Conservation (phyloP, 2,888 invertebrate species). For the Oscheius onirici region DNA sequence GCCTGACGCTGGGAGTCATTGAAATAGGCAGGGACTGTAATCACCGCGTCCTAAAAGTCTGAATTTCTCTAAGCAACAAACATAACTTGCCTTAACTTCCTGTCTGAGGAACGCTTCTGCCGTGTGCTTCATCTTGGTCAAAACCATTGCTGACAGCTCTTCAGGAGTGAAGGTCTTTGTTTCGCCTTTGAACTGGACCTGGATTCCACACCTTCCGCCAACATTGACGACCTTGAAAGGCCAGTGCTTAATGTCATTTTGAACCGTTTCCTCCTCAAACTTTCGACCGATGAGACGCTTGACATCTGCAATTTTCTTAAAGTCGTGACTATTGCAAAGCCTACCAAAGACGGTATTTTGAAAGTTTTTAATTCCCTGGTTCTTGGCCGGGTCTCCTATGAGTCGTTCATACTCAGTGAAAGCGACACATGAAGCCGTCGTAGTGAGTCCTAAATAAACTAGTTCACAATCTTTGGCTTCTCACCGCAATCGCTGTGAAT, state of each 20-base stretch:
- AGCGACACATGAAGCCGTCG: constrained; percentile 78
- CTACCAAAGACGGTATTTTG: constrained; percentile 50
- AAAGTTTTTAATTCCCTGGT: constrained; percentile 75
- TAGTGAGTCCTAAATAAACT: constrained; percentile 63
- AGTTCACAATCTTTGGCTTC: too few relatives aligned
- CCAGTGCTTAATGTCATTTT: too few relatives aligned
- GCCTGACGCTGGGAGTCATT: constrained; percentile 77
- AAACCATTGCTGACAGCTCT: too few relatives aligned
- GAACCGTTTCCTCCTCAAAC: constrained; percentile 73
- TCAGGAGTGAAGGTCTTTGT: too few relatives aligned
- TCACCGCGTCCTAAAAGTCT: constrained; percentile 80
- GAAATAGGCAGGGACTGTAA: constrained; percentile 87
- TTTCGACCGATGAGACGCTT: constrained; percentile 74
- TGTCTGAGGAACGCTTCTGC: too few relatives aligned
- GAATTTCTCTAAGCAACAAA: neutral
- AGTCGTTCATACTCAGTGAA: constrained; percentile 75
- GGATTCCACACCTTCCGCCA: too few relatives aligned
- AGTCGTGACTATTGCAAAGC: too few relatives aligned
- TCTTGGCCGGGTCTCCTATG: constrained; percentile 75
- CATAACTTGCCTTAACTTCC: neutral
- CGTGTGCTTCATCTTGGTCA: too few relatives aligned
- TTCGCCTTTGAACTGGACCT: too few relatives aligned
- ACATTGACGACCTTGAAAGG: too few relatives aligned
- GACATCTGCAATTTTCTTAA: constrained; percentile 45
- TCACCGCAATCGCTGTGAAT: too few relatives aligned